Base-by-base conservation (phyloP, 2,797 vertebrate genomes). In the Pterois miles region DNA sequence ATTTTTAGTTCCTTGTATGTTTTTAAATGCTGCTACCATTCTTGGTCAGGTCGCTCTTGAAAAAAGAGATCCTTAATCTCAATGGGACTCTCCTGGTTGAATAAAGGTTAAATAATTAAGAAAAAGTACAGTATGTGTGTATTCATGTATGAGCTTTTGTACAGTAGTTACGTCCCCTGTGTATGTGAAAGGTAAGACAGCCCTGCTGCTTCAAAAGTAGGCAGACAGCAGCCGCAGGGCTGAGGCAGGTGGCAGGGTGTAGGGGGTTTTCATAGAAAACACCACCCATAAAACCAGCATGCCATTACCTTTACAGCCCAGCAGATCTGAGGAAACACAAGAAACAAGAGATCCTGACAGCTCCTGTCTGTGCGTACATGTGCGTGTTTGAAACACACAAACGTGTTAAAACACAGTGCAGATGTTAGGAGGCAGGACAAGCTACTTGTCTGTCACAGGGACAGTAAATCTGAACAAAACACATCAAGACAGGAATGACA, bases 401-500 rank as follows among this genome's bases (percentile, higher is more conserved):
- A 36, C 56, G 9, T 56, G 60, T 69, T 76, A 13, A 46, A 74
- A 78, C 65, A 67, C 27, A 34, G 38, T 65, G 29, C 59, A 85
- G 70, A 77, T 59, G 60, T 67, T 75, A 6, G 6, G 29, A 78
- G 53, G 20, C 62, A 53, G 31, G 64, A 38, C 60, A 65, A 62
- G 59, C 25, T 58, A 23, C 43, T 54, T 57, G 57, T 76, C 58
- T 65, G n/a, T 82, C 69, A 80, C 20, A 22, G 36, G 18, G 63
- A 20, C 57, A 43, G 31, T 77, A 76, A 78, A 82, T 84, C 74
- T 76, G 66, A 65, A 34, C 48, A 71, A 13, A 40, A 38, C 4
- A 7, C 59, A 79, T 76, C 66, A 66, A 58, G 48, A 56, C 74
- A 62, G 63, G 54, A 83, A 74, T 59, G 77, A 86, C 60, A 75